Evolutionary conservation across 2,113 vertebrate genomes (phyloP), one percentile per base, ranked within the genome.

Genomic region (Hydrolagus affinis): DNA sequence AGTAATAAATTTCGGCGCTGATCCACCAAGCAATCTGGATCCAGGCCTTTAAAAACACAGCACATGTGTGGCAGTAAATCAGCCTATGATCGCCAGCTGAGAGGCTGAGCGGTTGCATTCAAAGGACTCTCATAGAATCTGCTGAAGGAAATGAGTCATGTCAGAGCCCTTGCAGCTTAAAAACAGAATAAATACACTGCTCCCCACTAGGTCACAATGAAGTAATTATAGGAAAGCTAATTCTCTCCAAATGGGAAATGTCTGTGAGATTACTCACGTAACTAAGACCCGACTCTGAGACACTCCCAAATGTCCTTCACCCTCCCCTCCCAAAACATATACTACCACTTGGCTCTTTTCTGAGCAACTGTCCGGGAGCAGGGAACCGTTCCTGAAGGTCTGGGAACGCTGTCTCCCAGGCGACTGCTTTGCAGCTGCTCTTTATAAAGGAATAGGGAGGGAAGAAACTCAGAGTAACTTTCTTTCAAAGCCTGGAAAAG

Each of bases 171-270:
- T 15, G 23, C 66, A 14, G 25, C 59, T 17, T 3, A 64, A 14
- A 30, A 83, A 83, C 25, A 83, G 59, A 64, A 21, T 44, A 44
- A 73, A 30, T 21, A 19, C 11, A 19, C 14, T 21, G 60, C 62
- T 64, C 60, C 60, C 77, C 15, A 32, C 10, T 8, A 11, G 78
- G 25, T 32, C 60, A 21, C 78, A 83, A 83, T 83, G 78, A 32
- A 83, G 28, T 83, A 19, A 83, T 83, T 83, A 68, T 32, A 64
- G 64, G 25, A 19, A 28, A 21, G 78, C 23, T 83, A 66, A 83
- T 83, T 83, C 25, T 23, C 62, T 83, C 78, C 78, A 66, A 83
- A 83, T 68, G 62, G 77, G 62, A 66, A 44, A 83, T 83, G 78
- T 17, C 62, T 83, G 60, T 19, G 62, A 83, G 66, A 83, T 83